These are phyloP conservation scores for Tipula vernalis DNA, from an alignment of 2,888 invertebrate genomes.

Conservation along the genomic window DNA sequence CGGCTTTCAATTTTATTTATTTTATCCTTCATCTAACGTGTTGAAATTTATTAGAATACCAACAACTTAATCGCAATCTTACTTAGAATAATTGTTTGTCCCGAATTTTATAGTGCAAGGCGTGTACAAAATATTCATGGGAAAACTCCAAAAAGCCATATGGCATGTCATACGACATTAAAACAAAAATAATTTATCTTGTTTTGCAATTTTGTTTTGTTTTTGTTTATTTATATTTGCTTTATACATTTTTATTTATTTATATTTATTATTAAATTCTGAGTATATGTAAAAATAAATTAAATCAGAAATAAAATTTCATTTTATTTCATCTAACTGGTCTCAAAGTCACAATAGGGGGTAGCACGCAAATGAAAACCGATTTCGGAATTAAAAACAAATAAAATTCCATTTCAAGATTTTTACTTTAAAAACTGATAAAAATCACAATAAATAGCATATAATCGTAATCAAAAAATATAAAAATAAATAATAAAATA, in stretches of 20 bases:
- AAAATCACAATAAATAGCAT: not conserved
- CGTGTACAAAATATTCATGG: not conserved
- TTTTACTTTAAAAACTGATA: not conserved
- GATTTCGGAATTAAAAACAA: not conserved
- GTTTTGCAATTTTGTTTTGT: not conserved
- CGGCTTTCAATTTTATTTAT: not conserved
- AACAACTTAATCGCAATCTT: not conserved
- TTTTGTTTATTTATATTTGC: not conserved
- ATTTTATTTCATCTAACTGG: not conserved
- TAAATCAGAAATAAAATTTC: not conserved
- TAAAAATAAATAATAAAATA: not conserved
- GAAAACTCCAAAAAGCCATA: not conserved
- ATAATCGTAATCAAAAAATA: not conserved
- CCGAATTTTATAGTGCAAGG: not conserved
- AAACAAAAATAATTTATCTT: not conserved
- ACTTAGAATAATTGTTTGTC: not conserved
- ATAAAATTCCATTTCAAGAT: not conserved
- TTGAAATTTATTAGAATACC: not conserved
- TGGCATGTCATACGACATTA: not conserved
- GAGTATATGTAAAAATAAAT: not conserved
- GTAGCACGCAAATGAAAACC: constrained; percentile 9
- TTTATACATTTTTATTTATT: not conserved
- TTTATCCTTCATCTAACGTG: not conserved
- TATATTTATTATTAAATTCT: not conserved
- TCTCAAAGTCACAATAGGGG: constrained; percentile 7